Conservation (phyloP, 2,797 vertebrate species). For the Chanos chanos region DNA sequence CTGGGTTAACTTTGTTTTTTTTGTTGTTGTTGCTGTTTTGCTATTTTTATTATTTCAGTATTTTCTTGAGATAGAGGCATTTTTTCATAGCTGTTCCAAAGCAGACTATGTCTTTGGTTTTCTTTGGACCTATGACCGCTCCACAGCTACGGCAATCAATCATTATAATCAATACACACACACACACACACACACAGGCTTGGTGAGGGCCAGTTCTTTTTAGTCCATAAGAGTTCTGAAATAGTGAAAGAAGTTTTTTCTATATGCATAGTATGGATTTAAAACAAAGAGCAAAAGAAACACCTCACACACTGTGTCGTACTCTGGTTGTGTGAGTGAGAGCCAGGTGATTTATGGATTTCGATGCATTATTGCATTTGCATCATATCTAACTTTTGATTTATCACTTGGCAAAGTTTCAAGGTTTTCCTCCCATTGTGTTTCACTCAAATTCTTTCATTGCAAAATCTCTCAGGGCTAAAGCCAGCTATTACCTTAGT, state of each 20-base stretch:
- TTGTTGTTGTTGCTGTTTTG: slow-evolving; percentile 17
- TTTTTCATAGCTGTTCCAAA: slow-evolving; percentile 6
- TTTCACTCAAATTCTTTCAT: slow-evolving; percentile 12
- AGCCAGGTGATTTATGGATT: slow-evolving; percentile 35
- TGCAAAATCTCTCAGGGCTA: background rate
- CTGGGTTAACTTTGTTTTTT: background rate
- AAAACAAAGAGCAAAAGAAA: slow-evolving; percentile 26
- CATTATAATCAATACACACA: slow-evolving; percentile 13
- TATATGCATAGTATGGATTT: background rate
- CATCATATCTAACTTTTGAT: slow-evolving; percentile 43
- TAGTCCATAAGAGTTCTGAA: background rate
- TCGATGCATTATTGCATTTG: slow-evolving; percentile 39
- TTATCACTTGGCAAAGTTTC: slow-evolving; percentile 31
- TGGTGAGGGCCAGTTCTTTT: slow-evolving; percentile 9
- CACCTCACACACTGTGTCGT: background rate
- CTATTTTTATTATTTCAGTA: slow-evolving; percentile 35
- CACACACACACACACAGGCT: background rate
- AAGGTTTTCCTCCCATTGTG: slow-evolving; percentile 15
- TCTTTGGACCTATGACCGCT: slow-evolving; percentile 26
- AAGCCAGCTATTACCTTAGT: background rate
- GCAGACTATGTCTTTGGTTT: slow-evolving; percentile 13
- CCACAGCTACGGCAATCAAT: slow-evolving; percentile 8
- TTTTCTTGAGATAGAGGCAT: slow-evolving; percentile 27
- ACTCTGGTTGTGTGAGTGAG: background rate
- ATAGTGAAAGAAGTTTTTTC: slow-evolving; percentile 9